Percentiles rank a stretch among this genome's conserved stretches.
These are phyloP conservation scores for Sitophilus oryzae DNA, from an alignment of 1,140 invertebrate species.

Conservation along the genomic window DNA sequence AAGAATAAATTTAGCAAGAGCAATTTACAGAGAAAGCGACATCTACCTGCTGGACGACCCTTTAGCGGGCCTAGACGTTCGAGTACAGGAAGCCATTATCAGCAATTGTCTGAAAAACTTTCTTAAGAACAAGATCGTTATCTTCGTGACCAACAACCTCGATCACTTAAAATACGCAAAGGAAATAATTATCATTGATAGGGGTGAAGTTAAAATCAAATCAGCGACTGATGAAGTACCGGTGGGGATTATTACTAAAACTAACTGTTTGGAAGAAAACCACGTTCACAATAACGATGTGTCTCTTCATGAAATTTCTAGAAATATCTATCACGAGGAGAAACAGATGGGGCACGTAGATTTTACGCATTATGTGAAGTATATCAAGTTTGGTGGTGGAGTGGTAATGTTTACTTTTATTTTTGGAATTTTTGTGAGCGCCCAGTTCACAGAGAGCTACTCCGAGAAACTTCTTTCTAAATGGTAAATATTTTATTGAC, in stretches of 20 bases:
- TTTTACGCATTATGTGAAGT: conserved; percentile 13
- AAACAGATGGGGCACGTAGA: conserved; percentile 18
- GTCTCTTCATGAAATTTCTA: background rate
- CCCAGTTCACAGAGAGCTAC: conserved; percentile 17
- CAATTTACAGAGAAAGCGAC: conserved; percentile 71
- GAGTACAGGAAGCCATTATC: conserved; percentile 77
- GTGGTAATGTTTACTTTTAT: conserved; percentile 8
- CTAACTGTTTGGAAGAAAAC: no score
- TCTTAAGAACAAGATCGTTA: conserved; percentile 62
- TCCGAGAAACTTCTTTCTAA: conserved; percentile 17
- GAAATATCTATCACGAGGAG: conserved; percentile 18
- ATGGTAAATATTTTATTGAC: conserved; percentile 25
- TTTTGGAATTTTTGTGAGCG: conserved; percentile 9
- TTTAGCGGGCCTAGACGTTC: conserved; percentile 73
- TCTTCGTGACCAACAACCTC: conserved; percentile 76
- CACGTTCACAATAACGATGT: conserved; percentile 7
- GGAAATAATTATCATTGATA: conserved; percentile 56
- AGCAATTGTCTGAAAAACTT: conserved; percentile 63
- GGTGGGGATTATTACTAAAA: no score
- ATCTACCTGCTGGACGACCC: conserved; percentile 79
- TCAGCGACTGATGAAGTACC: no score
- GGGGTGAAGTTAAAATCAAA: conserved; percentile 47
- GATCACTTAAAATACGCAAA: conserved; percentile 76
- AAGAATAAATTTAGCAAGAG: conserved; percentile 78
- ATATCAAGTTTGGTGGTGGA: conserved; percentile 22